Evolutionary conservation across 2,797 vertebrate genomes (phyloP).

Genomic region (Euthynnus affinis): DNA sequence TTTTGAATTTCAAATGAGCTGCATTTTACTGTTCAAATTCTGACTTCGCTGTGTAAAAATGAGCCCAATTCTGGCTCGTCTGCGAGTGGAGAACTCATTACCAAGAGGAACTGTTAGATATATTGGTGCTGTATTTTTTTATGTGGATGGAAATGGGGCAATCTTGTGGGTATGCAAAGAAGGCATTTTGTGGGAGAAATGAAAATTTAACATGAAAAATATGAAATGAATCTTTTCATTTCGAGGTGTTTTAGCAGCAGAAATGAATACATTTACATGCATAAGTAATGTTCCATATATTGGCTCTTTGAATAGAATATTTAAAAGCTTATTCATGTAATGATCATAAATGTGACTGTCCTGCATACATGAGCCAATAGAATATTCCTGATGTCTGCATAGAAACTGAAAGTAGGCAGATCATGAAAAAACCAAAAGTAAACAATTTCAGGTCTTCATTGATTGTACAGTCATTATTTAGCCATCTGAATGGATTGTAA

Average conservation of each 20-base stretch:
- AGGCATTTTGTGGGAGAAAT: conserved; percentile 26
- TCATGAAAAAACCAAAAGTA: too few relatives aligned
- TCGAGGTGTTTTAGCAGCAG: conserved; percentile 21
- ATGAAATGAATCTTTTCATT: conserved; percentile 19
- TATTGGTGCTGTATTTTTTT: conserved; percentile 16
- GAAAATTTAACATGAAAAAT: conserved; percentile 19
- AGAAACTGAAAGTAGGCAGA: not conserved
- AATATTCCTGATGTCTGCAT: too few relatives aligned
- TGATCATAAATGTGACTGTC: not conserved
- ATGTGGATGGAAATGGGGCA: conserved; percentile 24
- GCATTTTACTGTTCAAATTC: conserved; percentile 7
- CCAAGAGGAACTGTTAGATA: conserved; percentile 13
- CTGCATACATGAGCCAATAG: not conserved
- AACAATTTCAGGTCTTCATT: too few relatives aligned
- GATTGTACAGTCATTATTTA: too few relatives aligned
- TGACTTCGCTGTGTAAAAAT: conserved; percentile 6
- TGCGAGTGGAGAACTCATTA: conserved; percentile 28
- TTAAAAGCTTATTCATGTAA: not conserved
- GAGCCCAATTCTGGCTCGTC: not conserved
- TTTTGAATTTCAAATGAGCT: conserved; percentile 21
- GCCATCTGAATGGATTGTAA: too few relatives aligned
- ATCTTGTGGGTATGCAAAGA: conserved; percentile 17
- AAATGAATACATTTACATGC: conserved; percentile 21
- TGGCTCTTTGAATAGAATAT: not conserved
- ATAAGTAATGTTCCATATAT: not conserved